These are phyloP conservation scores for Centrocercus urophasianus DNA, from an alignment of 2,113 vertebrate species.

Conservation along the genomic window DNA sequence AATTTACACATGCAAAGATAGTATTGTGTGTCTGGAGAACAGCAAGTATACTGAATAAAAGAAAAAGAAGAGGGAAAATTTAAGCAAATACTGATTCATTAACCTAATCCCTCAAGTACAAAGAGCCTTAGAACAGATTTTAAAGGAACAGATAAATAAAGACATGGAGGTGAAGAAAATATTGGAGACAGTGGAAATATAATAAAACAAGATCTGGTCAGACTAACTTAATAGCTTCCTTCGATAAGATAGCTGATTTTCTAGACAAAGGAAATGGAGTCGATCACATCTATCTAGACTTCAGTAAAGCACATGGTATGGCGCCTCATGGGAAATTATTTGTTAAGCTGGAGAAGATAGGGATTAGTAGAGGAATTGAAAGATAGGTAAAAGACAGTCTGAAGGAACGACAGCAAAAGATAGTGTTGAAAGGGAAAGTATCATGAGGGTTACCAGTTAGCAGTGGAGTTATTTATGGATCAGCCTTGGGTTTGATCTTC, in stretches of 20 bases:
- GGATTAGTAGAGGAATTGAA: constrained; percentile 65
- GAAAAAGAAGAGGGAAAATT: neutral
- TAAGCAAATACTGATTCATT: neutral
- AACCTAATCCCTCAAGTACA: neutral
- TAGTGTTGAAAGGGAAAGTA: constrained; percentile 51
- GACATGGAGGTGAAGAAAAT: neutral
- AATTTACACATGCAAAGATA: neutral
- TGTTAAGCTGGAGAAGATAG: constrained; percentile 62
- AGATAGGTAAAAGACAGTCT: constrained; percentile 52
- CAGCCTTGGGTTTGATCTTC: constrained; percentile 7
- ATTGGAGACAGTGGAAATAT: neutral
- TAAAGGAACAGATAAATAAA: neutral
- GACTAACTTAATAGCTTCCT: constrained; percentile 43
- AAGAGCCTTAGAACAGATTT: neutral
- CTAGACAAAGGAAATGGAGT: constrained; percentile 63
- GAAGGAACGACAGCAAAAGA: constrained; percentile 41
- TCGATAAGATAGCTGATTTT: constrained; percentile 63
- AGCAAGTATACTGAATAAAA: neutral
- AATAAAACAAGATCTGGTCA: constrained; percentile 6
- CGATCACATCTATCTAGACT: constrained; percentile 36
- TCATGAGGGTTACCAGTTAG: neutral
- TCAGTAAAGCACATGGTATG: neutral
- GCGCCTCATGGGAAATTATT: constrained; percentile 63
- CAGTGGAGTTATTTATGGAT: constrained; percentile 48
- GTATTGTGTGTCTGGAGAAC: neutral